Conservation (phyloP, 2,888 invertebrate species). For the Leptarthrus brevirostris region DNA sequence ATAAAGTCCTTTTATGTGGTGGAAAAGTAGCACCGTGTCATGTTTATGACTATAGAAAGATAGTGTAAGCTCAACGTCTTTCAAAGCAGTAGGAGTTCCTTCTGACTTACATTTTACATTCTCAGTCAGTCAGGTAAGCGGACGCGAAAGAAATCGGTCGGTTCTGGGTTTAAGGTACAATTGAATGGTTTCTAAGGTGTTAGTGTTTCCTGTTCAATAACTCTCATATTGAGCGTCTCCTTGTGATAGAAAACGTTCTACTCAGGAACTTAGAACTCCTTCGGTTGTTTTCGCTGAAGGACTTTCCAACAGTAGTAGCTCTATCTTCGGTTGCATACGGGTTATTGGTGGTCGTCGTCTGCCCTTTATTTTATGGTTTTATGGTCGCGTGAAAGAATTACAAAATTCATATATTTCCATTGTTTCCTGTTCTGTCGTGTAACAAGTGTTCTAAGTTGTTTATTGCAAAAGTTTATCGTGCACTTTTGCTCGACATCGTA, state of each 20-base stretch:
- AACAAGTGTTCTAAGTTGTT: conserved; percentile 41
- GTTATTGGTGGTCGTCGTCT: not conserved
- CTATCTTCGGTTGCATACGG: not conserved
- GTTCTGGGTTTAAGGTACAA: conserved; percentile 9
- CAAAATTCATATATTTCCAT: conserved; percentile 7
- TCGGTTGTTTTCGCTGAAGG: not conserved
- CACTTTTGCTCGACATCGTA: not conserved
- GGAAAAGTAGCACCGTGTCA: conserved; percentile 39
- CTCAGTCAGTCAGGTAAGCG: conserved; percentile 48
- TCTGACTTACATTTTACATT: not conserved
- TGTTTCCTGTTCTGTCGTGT: conserved; percentile 29
- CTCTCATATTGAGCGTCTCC: not conserved
- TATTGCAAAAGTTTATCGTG: not conserved
- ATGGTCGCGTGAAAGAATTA: conserved; percentile 5
- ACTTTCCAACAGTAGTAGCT: not conserved
- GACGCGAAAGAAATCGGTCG: conserved; percentile 35
- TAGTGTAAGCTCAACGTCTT: not conserved
- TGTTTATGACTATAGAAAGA: conserved; percentile 46
- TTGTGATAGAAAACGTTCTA: conserved; percentile 13
- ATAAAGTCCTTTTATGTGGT: too few relatives aligned
- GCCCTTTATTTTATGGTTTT: not conserved
- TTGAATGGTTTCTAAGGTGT: conserved; percentile 13
- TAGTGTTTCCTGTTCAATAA: conserved; percentile 13
- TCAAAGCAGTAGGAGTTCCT: not conserved
- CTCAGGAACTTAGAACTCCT: not conserved